Percentiles rank a stretch among this genome's conserved stretches.
phyloP scores from a whole-genome alignment of 1,140 invertebrate species.

The Eriosoma lanigerum region DNA sequence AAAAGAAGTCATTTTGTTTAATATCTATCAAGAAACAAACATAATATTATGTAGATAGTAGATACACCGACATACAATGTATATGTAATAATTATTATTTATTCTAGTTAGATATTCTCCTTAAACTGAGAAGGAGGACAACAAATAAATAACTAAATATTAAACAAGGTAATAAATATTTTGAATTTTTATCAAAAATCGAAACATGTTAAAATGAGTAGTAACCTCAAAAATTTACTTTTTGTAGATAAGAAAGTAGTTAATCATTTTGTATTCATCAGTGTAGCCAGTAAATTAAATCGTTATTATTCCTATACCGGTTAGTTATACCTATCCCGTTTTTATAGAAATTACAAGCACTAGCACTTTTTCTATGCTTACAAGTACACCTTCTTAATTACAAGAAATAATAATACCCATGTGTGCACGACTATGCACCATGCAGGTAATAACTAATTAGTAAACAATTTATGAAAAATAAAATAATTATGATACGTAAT shows the following conservation, averaged over 20 bases:
- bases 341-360: no score
- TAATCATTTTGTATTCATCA: neutral
- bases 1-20: conserved; percentile 21
- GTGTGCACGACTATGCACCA: no score
- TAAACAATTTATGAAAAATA: no score
- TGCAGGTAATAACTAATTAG: no score
- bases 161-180: neutral
- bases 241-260: no score
- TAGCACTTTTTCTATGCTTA: no score
- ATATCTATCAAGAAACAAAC: neutral
- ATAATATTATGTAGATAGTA: neutral
- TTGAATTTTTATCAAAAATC: neutral
- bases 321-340: no score
- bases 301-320: no score
- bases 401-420: no score
- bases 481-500: no score
- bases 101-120: neutral
- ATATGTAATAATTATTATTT: neutral
- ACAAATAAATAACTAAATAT: neutral
- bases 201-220: neutral
- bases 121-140: neutral
- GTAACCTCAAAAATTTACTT: conserved; percentile 23
- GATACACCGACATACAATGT: neutral
- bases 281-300: no score
- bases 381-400: no score